Base-by-base conservation (phyloP, 2,888 invertebrate species). In the Bhutanitis thaidina region DNA sequence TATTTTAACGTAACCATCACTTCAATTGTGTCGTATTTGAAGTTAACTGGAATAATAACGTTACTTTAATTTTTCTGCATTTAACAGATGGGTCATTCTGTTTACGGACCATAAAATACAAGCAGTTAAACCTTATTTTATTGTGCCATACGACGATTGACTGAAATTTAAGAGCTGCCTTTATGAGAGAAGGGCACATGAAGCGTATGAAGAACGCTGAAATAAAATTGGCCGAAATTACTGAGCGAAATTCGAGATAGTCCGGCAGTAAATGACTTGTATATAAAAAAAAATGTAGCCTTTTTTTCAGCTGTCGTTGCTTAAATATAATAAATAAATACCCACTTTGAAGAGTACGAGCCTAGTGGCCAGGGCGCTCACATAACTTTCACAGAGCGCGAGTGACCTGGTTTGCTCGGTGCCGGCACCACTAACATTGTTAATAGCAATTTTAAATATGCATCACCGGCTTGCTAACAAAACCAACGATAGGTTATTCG, bases 41-140 rank as follows among this genome's bases (percentile, higher is more conserved):
- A 12, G 34, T 50, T 50, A 35, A 50, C 39, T 7, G 27, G 25
- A 39, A 51, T 51, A 41, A 29, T 43, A 45, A 41, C 36, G 29
- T 14, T 37, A 9, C 32, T 13, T 41, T 46, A 40, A 39, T 46
- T 45, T 46, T 37, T 25, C 30, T 41, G 13, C 25, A 41, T 52
- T 52, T 52, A 46, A 40, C 34, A 37, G 41, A 36, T 41, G n/a
- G 46, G 51, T 41, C 41, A 46, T 52, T 46, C 46, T 46, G 41
- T 43, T 46, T 20, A 40, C 35, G 7, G 45, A 20, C 41, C 27
- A 52, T 52, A 52, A 52, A 46, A 46, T 20, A 35, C 10, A 15
- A 41, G 32, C 46, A 35, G 37, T 45, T 52, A 52, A 51, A 52
- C 41, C 46, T 41, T 30, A 46, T 30, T 46, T 51, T 51, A 51